Base-by-base conservation (phyloP, 2,888 invertebrate genomes). In the Trachelus troglodyta region DNA sequence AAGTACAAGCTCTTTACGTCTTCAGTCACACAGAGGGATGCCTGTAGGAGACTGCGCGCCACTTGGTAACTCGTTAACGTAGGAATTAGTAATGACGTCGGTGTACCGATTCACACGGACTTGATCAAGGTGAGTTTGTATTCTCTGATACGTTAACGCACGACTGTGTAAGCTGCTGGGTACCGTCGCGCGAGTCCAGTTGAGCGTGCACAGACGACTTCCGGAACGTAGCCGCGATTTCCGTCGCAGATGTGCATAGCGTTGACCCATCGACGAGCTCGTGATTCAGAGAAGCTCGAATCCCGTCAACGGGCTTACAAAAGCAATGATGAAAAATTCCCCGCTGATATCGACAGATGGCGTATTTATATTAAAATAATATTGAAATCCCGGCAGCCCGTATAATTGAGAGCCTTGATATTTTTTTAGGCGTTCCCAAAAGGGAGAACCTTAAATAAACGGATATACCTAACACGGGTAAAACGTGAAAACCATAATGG, bases 291-390 rank as follows among this genome's bases (percentile, higher is more conserved):
- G 23, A 23, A 56, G 56, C 56, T 56, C 23, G 1, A 56, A 56
- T 9, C 9, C 23, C 9, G 56, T 56, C 56, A 56, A 1, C 23
- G 23, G 56, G 56, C 56, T 56, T 9, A 56, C 56, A 56, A 56
- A 56, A 23, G 56, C 56, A 9, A 23, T 56, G 56, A 56, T 56
- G 56, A 56, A 56, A 56, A 56, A 56, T 56, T 56, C 9, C 56
- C 56, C 23, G 23, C 56, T 56, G 56, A 23, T 56, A 56, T 56
- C 56, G 56, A 56, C 56, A 56, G 56, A 56, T 2, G 37, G 34
- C 75, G 56, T 73, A 76, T 77, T 80, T 75, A 77, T 73, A 80
- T 80, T 76, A 31, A 75, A 76, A 80, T 80, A 73, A 76, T 78
- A 80, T 76, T 78, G 34, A 78, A 78, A 73, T 75, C 23, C 75